phyloP scores from a whole-genome alignment of 2,888 invertebrate genomes.

The Esperia sulphurella region DNA sequence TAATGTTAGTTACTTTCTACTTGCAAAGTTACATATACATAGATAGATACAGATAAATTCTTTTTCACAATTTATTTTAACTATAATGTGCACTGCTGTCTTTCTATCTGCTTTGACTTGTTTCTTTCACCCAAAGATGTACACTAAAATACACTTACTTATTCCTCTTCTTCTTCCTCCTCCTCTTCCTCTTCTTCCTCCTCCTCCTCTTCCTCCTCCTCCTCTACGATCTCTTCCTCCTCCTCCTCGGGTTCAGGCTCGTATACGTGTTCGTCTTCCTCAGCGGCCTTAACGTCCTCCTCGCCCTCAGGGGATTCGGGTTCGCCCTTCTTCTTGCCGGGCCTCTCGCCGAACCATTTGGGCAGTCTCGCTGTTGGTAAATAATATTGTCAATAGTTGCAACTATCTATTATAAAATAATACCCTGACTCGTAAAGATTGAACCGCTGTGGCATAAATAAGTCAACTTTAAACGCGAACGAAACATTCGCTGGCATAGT shows the following conservation, averaged over 20 bases:
- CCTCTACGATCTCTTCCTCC: slow-evolving; percentile 84
- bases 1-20: too few relatives aligned
- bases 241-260: slow-evolving; percentile 87
- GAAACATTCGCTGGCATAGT: too few relatives aligned
- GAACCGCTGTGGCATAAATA: too few relatives aligned
- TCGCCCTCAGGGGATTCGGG: slow-evolving; percentile 95
- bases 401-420: too few relatives aligned
- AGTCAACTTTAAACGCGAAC: too few relatives aligned
- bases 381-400: neutral
- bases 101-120: neutral
- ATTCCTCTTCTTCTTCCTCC: slow-evolving; percentile 80
- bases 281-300: slow-evolving; percentile 88
- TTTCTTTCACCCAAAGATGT: neutral
- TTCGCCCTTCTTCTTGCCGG: slow-evolving; percentile 94
- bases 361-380: slow-evolving; percentile 88
- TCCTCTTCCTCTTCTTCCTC: slow-evolving; percentile 84
- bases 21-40: too few relatives aligned
- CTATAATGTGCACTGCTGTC: too few relatives aligned
- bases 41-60: too few relatives aligned
- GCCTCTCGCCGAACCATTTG: slow-evolving; percentile 97
- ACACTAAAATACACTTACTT: slow-evolving; percentile 40
- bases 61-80: too few relatives aligned
- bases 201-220: slow-evolving; percentile 87
- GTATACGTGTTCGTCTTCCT: slow-evolving; percentile 83
- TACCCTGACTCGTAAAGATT: too few relatives aligned